A percentile compares a stretch with the other conserved stretches of the same genome.
Conservation (phyloP, 2,113 vertebrate species). For the Anhinga anhinga region DNA sequence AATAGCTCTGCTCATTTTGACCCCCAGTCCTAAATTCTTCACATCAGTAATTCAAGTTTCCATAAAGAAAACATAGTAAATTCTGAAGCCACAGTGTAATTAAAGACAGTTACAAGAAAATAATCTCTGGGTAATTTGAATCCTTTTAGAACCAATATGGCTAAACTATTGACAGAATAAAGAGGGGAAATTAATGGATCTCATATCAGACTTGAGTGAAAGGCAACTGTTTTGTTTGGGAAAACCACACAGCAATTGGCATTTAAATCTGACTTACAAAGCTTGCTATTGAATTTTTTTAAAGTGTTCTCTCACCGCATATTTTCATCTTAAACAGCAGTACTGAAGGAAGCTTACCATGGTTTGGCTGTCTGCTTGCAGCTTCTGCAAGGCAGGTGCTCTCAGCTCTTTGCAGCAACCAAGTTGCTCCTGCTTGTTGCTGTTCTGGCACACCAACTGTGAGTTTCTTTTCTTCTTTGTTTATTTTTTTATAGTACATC, state of each 20-base stretch:
- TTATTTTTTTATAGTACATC: neutral
- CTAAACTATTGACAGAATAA: neutral
- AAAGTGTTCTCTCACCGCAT: neutral
- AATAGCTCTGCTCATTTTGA: neutral
- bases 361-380: neutral
- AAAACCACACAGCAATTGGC: neutral
- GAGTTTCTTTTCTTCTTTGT: neutral
- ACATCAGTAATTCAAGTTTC: neutral
- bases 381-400: neutral
- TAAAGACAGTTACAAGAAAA: neutral
- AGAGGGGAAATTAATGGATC: neutral
- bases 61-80: neutral
- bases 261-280: slow-evolving; percentile 1
- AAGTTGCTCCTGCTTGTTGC: neutral
- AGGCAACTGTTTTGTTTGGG: neutral
- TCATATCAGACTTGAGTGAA: neutral
- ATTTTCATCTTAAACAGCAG: neutral
- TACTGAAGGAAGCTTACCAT: neutral
- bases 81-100: neutral
- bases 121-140: neutral
- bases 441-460: neutral
- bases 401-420: neutral
- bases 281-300: neutral
- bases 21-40: neutral
- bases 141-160: neutral